Evolutionary conservation across 2,797 vertebrate genomes (phyloP).

Genomic region (Huso huso): DNA sequence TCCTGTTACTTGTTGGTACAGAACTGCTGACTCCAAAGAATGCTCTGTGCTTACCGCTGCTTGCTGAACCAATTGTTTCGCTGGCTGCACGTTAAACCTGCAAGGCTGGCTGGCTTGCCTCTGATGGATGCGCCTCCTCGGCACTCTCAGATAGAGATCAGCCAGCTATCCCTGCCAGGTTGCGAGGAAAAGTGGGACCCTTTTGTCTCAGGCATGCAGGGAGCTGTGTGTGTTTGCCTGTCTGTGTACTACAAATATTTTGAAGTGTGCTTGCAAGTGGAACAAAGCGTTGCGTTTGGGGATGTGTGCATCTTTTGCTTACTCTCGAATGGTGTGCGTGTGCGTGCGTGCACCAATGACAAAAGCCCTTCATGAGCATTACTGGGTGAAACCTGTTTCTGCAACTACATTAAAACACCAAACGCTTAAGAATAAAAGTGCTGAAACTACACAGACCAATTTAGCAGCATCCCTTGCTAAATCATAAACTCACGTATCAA

Average conservation of each 20-base stretch:
- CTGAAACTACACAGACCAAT: too few species aligned
- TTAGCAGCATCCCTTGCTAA: too few species aligned
- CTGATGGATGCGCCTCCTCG: neutral
- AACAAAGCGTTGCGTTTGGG: neutral
- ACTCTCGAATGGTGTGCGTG: neutral
- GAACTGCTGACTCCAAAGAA: neutral
- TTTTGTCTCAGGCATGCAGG: too few species aligned
- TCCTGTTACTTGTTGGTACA: constrained; percentile 6
- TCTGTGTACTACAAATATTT: too few species aligned
- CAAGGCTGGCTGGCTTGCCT: neutral
- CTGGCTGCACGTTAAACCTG: neutral
- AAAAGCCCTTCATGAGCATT: neutral
- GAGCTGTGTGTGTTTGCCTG: too few species aligned
- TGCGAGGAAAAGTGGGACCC: too few species aligned
- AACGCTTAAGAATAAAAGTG: too few species aligned
- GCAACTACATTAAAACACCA: too few species aligned
- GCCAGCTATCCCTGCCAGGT: neutral
- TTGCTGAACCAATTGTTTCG: neutral
- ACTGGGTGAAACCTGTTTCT: too few species aligned
- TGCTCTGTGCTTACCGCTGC: neutral
- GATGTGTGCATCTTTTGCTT: neutral
- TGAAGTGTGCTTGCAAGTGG: too few species aligned
- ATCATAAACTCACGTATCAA: too few species aligned
- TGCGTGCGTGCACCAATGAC: neutral
- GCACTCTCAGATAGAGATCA: neutral